phyloP scores from a whole-genome alignment of 2,113 vertebrate genomes.

The Burhinus oedicnemus region DNA sequence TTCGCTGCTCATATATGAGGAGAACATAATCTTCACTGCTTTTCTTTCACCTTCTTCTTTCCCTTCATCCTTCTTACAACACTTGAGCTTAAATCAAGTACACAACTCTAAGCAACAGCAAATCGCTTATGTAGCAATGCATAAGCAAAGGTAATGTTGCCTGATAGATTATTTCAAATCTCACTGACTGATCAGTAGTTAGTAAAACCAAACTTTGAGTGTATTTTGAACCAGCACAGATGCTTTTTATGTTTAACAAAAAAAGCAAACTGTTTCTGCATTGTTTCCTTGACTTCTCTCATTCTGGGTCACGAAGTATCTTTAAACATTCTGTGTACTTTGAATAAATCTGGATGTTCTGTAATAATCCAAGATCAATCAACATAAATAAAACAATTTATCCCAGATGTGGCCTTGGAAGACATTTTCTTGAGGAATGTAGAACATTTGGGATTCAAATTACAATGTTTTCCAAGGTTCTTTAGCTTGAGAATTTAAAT shows the following conservation, averaged over 20 bases:
- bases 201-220: conserved; percentile 16
- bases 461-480: neutral
- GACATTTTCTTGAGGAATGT: conserved; percentile 46
- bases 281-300: conserved; percentile 33
- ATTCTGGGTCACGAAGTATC: conserved; percentile 28
- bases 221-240: conserved; percentile 34
- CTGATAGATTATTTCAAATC: neutral
- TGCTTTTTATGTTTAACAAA: conserved; percentile 50
- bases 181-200: neutral
- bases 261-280: neutral
- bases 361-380: conserved; percentile 64
- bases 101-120: neutral
- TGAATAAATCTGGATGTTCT: conserved; percentile 50
- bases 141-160: neutral
- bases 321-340: conserved; percentile 14
- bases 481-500: neutral
- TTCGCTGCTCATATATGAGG: neutral
- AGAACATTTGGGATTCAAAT: conserved; percentile 23
- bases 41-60: neutral
- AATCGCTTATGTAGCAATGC: neutral
- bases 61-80: neutral
- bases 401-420: conserved; percentile 60
- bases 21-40: neutral
- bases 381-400: conserved; percentile 66
- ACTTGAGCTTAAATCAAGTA: neutral